Percentiles rank a stretch among this genome's conserved stretches.
These are phyloP conservation scores for Platyscapa corneri DNA, from an alignment of 1,140 invertebrate genomes.

Conservation along the genomic window DNA sequence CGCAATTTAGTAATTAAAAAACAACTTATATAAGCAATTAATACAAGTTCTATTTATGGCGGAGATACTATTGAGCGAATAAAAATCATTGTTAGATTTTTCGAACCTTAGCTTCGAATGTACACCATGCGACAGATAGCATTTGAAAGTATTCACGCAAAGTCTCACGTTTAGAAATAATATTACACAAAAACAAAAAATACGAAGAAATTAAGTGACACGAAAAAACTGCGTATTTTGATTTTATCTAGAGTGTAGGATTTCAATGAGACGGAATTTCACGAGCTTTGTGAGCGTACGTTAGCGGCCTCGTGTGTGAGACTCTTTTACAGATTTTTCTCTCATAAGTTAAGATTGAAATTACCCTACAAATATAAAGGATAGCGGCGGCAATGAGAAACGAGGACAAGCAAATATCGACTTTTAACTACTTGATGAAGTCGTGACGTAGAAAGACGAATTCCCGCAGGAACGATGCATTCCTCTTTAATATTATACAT, in stretches of 20 bases:
- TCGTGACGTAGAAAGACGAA: slow-evolving; percentile 56
- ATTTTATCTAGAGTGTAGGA: slow-evolving; percentile 48
- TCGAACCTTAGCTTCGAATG: neutral
- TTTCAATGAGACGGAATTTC: slow-evolving; percentile 62
- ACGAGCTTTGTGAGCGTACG: slow-evolving; percentile 24
- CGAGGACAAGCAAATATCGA: slow-evolving; percentile 59
- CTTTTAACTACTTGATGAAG: slow-evolving; percentile 65
- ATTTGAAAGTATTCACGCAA: neutral
- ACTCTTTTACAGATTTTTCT: neutral
- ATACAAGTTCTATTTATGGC: no score
- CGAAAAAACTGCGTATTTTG: slow-evolving; percentile 47
- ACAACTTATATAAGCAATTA: no score
- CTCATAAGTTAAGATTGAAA: slow-evolving; percentile 1
- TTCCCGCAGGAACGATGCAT: slow-evolving; percentile 53
- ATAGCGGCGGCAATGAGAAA: slow-evolving; percentile 42
- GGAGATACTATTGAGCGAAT: no score
- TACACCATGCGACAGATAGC: neutral
- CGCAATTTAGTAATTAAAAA: no score
- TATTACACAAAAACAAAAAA: slow-evolving; percentile 1
- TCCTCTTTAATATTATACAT: no score
- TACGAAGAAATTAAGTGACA: slow-evolving; percentile 46
- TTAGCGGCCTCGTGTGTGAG: neutral
- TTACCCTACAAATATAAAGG: slow-evolving; percentile 43
- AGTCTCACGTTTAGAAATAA: neutral
- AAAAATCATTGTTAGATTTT: neutral